Conservation (phyloP, 2,797 vertebrate genomes). For the Xiphophorus birchmanni region DNA sequence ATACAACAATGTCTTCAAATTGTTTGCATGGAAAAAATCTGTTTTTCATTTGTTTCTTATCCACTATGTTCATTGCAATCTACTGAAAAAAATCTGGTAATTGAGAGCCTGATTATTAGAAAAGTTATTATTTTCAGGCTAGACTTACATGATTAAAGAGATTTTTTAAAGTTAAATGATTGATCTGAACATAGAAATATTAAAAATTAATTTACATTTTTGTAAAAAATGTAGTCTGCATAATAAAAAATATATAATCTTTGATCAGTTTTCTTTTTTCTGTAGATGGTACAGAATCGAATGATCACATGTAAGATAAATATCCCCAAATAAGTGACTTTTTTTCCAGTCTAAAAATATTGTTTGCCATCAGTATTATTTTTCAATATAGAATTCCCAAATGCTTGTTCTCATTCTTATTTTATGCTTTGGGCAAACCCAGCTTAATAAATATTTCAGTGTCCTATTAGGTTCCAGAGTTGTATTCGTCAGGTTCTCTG, state of each 20-base stretch:
- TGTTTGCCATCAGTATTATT: constrained; percentile 46
- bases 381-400: constrained; percentile 55
- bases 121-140: not conserved
- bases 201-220: not conserved
- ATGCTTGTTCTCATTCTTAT: constrained; percentile 54
- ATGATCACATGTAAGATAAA: constrained; percentile 9
- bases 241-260: not conserved
- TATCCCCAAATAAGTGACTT: constrained; percentile 20
- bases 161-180: constrained; percentile 21
- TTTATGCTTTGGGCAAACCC: constrained; percentile 58
- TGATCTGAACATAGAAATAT: not conserved
- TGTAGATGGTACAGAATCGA: not conserved
- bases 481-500: constrained; percentile 60
- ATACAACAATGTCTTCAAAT: not conserved
- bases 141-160: constrained; percentile 28
- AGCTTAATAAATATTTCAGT: constrained; percentile 68
- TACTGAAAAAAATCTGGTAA: constrained; percentile 25
- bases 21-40: constrained; percentile 33
- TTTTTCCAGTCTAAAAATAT: constrained; percentile 40
- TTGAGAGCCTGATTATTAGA: not conserved
- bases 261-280: constrained; percentile 2
- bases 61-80: constrained; percentile 8
- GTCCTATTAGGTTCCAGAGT: constrained; percentile 59
- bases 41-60: constrained; percentile 29
- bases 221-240: not conserved